Percentiles rank a stretch among this genome's conserved stretches.
phyloP scores from a whole-genome alignment of 2,888 invertebrate genomes.

The Drosophila macrospina region DNA sequence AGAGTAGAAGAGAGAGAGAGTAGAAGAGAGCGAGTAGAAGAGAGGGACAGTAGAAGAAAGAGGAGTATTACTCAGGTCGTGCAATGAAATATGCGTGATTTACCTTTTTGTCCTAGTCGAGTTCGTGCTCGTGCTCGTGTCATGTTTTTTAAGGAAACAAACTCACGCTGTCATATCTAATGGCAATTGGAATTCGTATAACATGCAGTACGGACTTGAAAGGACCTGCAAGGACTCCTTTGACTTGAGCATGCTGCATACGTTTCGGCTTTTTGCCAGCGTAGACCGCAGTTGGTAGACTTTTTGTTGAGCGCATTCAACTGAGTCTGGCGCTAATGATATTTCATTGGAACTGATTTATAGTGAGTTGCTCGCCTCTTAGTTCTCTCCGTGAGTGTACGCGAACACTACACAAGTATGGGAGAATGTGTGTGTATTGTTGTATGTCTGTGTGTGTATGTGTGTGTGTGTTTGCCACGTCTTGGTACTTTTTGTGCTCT shows the following conservation, averaged over 20 bases:
- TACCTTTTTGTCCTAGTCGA: background rate
- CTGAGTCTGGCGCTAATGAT: constrained; percentile 62
- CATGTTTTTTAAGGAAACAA: background rate
- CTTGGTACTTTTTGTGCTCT: constrained; percentile 34
- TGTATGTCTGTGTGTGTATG: too few relatives aligned
- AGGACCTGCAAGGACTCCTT: constrained; percentile 8
- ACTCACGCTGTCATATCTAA: constrained; percentile 11
- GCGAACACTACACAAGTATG: background rate
- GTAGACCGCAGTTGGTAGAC: constrained; percentile 35
- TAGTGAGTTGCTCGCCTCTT: constrained; percentile 51
- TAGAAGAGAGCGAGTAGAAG: too few relatives aligned
- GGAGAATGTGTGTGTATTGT: background rate
- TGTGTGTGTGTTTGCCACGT: constrained; percentile 13
- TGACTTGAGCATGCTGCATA: constrained; percentile 25
- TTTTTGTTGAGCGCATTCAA: constrained; percentile 20
- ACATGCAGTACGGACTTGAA: background rate
- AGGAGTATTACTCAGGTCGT: too few relatives aligned
- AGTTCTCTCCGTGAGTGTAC: constrained; percentile 14
- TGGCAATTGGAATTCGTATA: constrained; percentile 18
- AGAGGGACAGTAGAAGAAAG: too few relatives aligned
- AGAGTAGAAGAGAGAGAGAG: too few relatives aligned
- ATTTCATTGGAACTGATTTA: constrained; percentile 80
- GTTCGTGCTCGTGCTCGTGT: too few relatives aligned
- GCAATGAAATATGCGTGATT: too few relatives aligned
- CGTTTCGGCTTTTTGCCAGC: constrained; percentile 31